Percentiles rank a stretch among this genome's conserved stretches.
These are phyloP conservation scores for Chloroclysta siterata DNA, from an alignment of 2,888 invertebrate species.

Conservation along the genomic window DNA sequence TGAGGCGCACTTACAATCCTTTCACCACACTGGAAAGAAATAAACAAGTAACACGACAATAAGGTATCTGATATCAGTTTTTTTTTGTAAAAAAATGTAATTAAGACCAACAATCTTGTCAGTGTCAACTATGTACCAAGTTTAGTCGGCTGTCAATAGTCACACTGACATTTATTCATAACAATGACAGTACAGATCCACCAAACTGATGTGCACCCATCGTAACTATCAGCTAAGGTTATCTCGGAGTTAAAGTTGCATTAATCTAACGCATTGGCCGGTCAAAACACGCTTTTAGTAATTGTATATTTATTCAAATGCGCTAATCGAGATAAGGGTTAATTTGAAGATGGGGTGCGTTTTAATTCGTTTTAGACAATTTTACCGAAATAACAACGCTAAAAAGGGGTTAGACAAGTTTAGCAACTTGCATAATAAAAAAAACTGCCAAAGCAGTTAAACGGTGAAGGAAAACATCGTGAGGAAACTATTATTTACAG, in stretches of 20 bases:
- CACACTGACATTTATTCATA: background rate
- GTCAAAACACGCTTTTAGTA: conserved; percentile 66
- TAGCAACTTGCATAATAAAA: too few relatives aligned
- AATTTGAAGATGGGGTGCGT: conserved; percentile 26
- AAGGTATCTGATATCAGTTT: too few relatives aligned
- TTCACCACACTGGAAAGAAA: too few relatives aligned
- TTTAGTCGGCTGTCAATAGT: too few relatives aligned
- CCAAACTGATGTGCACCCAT: conserved; percentile 23
- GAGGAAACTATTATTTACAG: too few relatives aligned
- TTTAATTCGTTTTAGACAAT: conserved; percentile 18
- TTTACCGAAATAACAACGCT: background rate
- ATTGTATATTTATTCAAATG: conserved; percentile 78
- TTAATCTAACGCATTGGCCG: conserved; percentile 62
- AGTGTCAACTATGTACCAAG: too few relatives aligned
- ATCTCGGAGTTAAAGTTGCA: conserved; percentile 57
- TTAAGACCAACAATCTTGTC: too few relatives aligned
- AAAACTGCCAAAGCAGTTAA: too few relatives aligned
- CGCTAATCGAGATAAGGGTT: conserved; percentile 33
- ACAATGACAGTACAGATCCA: conserved; percentile 37
- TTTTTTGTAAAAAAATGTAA: too few relatives aligned
- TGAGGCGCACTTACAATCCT: too few relatives aligned
- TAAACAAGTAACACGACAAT: too few relatives aligned
- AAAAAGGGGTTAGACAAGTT: conserved; percentile 2
- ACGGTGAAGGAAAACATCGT: too few relatives aligned
- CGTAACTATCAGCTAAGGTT: conserved; percentile 23